phyloP scores from a whole-genome alignment of 2,113 vertebrate species.

The Uria aalge region DNA sequence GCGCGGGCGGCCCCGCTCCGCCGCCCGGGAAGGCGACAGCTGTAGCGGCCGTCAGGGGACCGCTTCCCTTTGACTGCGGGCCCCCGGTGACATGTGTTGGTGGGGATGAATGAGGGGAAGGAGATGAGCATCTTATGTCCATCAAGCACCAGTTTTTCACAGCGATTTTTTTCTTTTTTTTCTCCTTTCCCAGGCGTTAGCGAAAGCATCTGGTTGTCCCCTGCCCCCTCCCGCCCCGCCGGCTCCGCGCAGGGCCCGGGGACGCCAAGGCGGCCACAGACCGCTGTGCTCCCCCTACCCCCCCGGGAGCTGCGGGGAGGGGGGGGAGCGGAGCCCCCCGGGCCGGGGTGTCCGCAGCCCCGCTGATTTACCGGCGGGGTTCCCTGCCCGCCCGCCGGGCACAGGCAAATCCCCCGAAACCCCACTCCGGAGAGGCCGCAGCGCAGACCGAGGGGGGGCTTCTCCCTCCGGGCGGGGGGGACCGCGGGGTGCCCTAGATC shows the following conservation, averaged over 20 bases:
- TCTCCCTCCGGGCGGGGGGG: background rate
- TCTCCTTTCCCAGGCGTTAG: constrained; percentile 33
- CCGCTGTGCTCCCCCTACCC: background rate
- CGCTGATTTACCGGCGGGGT: background rate
- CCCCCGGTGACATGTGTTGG: background rate
- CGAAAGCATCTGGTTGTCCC: constrained; percentile 62
- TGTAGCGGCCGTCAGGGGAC: background rate
- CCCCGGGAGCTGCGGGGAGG: background rate
- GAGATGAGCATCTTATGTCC: background rate
- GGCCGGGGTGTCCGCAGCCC: background rate
- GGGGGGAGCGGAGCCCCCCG: background rate
- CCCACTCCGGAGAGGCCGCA: background rate
- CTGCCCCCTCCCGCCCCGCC: background rate
- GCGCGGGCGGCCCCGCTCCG: background rate
- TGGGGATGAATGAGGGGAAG: background rate
- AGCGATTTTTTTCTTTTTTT: background rate
- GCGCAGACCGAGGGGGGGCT: background rate
- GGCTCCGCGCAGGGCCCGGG: background rate
- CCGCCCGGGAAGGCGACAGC: background rate
- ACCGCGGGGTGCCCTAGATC: background rate
- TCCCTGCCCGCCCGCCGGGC: background rate
- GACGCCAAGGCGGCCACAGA: background rate
- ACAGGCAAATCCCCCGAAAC: background rate
- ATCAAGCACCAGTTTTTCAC: background rate
- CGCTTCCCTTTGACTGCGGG: background rate